A percentile compares a stretch with the other conserved stretches of the same genome.
phyloP scores from a whole-genome alignment of 2,888 invertebrate genomes.

The Euplagia quadripunctaria region DNA sequence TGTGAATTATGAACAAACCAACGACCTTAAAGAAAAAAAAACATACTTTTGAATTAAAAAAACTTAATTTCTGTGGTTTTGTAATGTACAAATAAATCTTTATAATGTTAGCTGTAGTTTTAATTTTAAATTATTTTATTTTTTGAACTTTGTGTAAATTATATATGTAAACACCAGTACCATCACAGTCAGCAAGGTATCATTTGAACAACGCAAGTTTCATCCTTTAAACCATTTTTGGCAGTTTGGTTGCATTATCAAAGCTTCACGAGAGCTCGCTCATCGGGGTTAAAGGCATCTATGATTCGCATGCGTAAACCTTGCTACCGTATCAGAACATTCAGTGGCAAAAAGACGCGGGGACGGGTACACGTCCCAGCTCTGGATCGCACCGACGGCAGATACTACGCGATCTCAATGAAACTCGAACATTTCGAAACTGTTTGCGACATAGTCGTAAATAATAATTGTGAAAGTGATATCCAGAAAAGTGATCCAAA shows the following conservation, averaged over 20 bases:
- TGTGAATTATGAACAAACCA: not conserved
- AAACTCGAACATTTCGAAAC: constrained; percentile 40
- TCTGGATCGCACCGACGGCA: constrained; percentile 31
- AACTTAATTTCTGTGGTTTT: too few species aligned
- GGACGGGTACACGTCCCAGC: constrained; percentile 65
- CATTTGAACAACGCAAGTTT: constrained; percentile 45
- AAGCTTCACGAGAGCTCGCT: constrained; percentile 68
- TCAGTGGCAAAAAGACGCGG: constrained; percentile 71
- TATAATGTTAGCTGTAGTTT: not conserved
- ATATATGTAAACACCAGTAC: constrained; percentile 7
- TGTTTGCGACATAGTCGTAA: constrained; percentile 31
- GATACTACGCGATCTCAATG: constrained; percentile 56
- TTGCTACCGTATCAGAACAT: constrained; percentile 68
- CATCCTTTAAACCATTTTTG: constrained; percentile 67
- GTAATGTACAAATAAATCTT: too few species aligned
- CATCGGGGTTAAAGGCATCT: constrained; percentile 73
- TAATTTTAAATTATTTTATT: not conserved
- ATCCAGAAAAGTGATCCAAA: constrained; percentile 28
- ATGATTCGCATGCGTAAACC: constrained; percentile 82
- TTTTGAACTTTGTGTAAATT: not conserved
- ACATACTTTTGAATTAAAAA: too few species aligned
- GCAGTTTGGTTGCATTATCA: constrained; percentile 77
- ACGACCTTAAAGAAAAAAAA: not conserved
- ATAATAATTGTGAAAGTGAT: constrained; percentile 40
- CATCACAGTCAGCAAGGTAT: constrained; percentile 29